phyloP scores from a whole-genome alignment of 2,797 vertebrate genomes.

The Clangula hyemalis region DNA sequence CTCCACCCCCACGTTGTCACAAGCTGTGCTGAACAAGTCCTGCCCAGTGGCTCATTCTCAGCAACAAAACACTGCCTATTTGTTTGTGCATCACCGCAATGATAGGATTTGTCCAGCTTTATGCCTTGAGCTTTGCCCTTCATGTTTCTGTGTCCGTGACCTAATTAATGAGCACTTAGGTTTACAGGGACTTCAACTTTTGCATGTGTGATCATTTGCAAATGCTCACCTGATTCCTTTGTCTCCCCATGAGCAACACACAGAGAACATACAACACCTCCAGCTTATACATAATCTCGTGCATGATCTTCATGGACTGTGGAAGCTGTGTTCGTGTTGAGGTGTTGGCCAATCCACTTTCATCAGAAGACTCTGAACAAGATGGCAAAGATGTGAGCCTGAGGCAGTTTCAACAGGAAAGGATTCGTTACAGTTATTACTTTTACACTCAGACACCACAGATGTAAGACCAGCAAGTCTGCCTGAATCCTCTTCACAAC shows the following conservation, averaged over 20 bases:
- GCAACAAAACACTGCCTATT: not conserved
- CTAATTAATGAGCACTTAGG: not conserved
- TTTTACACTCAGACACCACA: not conserved
- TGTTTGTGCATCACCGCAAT: not conserved
- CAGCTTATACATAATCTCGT: conserved; percentile 99
- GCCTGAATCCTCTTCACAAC: conserved; percentile 18
- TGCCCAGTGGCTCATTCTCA: not conserved
- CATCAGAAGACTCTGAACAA: conserved; percentile 91
- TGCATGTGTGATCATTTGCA: rapidly evolving
- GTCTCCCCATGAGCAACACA: conserved; percentile 96
- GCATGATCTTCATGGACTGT: conserved; percentile 99
- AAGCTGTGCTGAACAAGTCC: not conserved
- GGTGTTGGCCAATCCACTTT: conserved; percentile 89
- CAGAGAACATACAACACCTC: conserved; percentile 98
- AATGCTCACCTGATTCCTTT: conserved; percentile 93
- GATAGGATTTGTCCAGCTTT: not conserved
- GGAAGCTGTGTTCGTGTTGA: conserved; percentile 90
- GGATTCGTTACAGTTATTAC: not conserved
- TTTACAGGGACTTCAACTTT: not conserved
- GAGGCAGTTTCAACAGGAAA: not conserved
- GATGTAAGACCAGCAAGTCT: not conserved
- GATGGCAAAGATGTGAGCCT: conserved; percentile 37
- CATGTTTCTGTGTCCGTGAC: not conserved
- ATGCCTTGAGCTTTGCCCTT: not conserved
- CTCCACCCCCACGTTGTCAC: rapidly evolving